Evolutionary conservation across 1,140 invertebrate genomes (phyloP).

Genomic region (Drosophila carrolli): DNA sequence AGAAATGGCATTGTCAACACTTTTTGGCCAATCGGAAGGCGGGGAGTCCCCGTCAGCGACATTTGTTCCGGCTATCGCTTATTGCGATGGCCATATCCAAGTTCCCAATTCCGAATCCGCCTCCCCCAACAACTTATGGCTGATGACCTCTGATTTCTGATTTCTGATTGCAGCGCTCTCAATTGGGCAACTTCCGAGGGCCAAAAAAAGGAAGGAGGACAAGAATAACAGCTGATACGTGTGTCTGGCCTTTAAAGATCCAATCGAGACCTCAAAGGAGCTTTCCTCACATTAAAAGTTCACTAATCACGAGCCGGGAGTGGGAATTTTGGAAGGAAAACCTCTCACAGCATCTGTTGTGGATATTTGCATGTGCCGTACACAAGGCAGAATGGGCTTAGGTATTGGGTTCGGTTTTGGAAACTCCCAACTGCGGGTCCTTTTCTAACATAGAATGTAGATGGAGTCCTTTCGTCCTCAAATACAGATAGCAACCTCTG

Average conservation of each 20-base stretch:
- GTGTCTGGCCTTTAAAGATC: conserved; percentile 51
- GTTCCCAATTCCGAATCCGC: conserved; percentile 10
- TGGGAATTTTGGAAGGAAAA: neutral
- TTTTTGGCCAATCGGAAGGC: conserved; percentile 69
- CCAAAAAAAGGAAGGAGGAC: conserved; percentile 1
- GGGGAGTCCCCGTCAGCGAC: conserved; percentile 31
- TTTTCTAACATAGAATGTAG: neutral
- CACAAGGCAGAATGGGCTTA: conserved; percentile 18
- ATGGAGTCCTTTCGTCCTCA: conserved; percentile 14
- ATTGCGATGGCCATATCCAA: conserved; percentile 31
- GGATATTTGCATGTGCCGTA: conserved; percentile 57
- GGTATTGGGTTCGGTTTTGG: neutral
- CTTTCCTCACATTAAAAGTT: conserved; percentile 36
- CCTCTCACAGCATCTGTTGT: conserved; percentile 37
- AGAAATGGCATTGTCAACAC: conserved; percentile 74
- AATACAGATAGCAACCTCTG: conserved; percentile 46
- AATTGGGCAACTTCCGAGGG: conserved; percentile 66
- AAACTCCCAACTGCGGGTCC: conserved; percentile 47
- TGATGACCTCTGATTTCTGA: conserved; percentile 51
- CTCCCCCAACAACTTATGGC: conserved; percentile 13
- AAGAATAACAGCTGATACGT: conserved; percentile 19
- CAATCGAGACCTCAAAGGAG: conserved; percentile 19
- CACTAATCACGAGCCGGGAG: conserved; percentile 61
- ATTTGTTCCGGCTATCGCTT: conserved; percentile 50
- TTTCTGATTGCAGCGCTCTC: conserved; percentile 50